phyloP scores from a whole-genome alignment of 2,113 vertebrate genomes.

The Melanerpes formicivorus region DNA sequence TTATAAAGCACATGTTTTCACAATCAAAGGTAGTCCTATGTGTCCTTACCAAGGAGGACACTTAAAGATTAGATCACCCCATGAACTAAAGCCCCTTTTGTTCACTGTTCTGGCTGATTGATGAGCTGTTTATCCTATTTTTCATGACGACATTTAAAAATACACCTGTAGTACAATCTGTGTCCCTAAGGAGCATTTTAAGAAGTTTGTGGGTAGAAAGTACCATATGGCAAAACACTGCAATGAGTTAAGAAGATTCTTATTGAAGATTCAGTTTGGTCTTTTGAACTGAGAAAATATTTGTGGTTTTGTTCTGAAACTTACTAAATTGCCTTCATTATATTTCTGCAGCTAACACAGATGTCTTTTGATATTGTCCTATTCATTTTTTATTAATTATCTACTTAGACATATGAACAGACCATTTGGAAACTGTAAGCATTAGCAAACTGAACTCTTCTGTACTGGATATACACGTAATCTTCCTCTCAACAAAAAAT shows the following conservation, averaged over 20 bases:
- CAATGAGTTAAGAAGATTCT: slow-evolving; percentile 54
- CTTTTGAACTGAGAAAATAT: slow-evolving; percentile 60
- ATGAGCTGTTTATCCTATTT: slow-evolving; percentile 3
- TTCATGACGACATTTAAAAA: background rate
- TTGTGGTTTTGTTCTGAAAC: slow-evolving; percentile 64
- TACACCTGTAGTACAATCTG: background rate
- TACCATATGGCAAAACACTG: background rate
- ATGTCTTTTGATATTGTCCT: slow-evolving; percentile 64
- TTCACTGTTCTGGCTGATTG: slow-evolving; percentile 20
- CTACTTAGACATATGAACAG: slow-evolving; percentile 66
- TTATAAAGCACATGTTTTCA: background rate
- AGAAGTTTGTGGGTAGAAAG: slow-evolving; percentile 13
- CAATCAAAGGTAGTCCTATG: background rate
- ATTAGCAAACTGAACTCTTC: slow-evolving; percentile 34
- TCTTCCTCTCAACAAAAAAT: slow-evolving; percentile 42
- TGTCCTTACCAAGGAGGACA: background rate
- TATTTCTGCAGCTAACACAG: slow-evolving; percentile 66
- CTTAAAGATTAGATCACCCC: background rate
- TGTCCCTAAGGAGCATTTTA: slow-evolving; percentile 9
- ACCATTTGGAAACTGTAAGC: slow-evolving; percentile 42
- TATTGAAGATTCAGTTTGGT: slow-evolving; percentile 43
- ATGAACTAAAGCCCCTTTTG: slow-evolving; percentile 39
- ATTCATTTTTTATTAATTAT: slow-evolving; percentile 73
- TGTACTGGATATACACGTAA: background rate
- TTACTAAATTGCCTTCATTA: slow-evolving; percentile 75